These are phyloP conservation scores for Physeter macrocephalus DNA, from an alignment of 2,113 vertebrate species.

Conservation along the genomic window DNA sequence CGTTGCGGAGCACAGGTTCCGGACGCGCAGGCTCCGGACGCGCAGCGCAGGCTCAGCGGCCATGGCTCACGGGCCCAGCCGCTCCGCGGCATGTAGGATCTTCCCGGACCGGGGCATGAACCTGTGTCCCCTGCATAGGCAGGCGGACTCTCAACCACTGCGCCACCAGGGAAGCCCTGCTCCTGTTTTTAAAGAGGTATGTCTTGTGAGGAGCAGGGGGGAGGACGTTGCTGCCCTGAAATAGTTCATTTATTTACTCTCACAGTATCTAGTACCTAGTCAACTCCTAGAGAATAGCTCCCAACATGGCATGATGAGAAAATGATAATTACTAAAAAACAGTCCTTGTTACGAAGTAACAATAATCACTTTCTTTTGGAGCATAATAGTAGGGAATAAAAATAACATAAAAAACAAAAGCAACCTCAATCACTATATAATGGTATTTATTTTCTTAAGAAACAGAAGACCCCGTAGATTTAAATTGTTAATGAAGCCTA, in stretches of 20 bases:
- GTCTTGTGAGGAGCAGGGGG: not conserved
- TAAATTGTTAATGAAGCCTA: not conserved
- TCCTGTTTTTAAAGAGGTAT: not conserved
- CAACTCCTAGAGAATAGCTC: not conserved
- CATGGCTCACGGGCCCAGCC: too few relatives aligned
- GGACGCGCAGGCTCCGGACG: too few relatives aligned
- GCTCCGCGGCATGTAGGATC: too few relatives aligned
- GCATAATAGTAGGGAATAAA: not conserved
- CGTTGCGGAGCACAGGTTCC: too few relatives aligned
- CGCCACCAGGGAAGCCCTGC: too few relatives aligned
- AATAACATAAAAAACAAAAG: not conserved
- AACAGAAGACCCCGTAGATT: not conserved
- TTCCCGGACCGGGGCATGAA: too few relatives aligned
- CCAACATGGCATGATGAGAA: not conserved
- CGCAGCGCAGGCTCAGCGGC: too few relatives aligned
- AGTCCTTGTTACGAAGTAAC: not conserved
- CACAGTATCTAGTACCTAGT: too few relatives aligned
- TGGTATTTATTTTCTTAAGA: not conserved
- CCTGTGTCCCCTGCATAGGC: too few relatives aligned
- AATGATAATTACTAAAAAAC: not conserved
- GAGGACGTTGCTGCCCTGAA: not conserved
- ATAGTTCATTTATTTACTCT: not conserved
- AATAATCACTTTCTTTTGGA: not conserved
- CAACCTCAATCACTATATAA: not conserved
- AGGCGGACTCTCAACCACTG: too few relatives aligned